Base-by-base conservation (phyloP, 2,113 vertebrate genomes). In the Oceanodroma tethys region DNA sequence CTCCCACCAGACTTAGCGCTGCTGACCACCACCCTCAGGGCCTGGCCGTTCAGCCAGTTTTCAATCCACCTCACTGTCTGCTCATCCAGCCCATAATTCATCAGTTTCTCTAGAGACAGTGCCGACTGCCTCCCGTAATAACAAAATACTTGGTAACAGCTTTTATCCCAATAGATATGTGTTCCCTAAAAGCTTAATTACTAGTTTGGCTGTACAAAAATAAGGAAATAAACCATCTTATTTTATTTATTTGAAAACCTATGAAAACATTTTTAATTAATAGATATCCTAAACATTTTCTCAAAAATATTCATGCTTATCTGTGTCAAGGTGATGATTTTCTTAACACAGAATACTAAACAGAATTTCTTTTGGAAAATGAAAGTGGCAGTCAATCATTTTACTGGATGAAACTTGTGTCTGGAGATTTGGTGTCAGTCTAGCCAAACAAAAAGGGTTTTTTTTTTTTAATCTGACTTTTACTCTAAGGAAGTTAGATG, bases 361-460 rank as follows among this genome's bases (percentile, higher is more conserved):
- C 3, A 76, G 10, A 65, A 36, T 56, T 72, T 74, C 3, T 66
- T 90, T 62, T 36, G 21, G 29, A 50, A 95, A 94, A 71, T 42
- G 13, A 86, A 19, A 45, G 7, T 21, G 13, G 32, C 17, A 8
- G 65, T 56, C 32, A 50, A 53, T 65, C 3, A 2, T 80, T 88
- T 83, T 42, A 63, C 23, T 26, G 32, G 32, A 75, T n/a, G 15
- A 83, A 89, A 63, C 17, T 45, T 80, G 25, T 17, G 5, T 25
- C 74, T 74, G 59, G 25, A 85, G 23, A 75, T 13, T 9, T 29
- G 27, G 7, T 38, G 6, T 45, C 47, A 80, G 17, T 55, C 62
- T 63, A 88, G 20, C 32, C 65, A 75, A 27, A 67, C 10, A 74
- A 59, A 59, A 67, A 32, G 4, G 3, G 0, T 0, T 0, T 3